Conservation (phyloP, 2,113 vertebrate genomes). For the Diadophis punctatus region DNA sequence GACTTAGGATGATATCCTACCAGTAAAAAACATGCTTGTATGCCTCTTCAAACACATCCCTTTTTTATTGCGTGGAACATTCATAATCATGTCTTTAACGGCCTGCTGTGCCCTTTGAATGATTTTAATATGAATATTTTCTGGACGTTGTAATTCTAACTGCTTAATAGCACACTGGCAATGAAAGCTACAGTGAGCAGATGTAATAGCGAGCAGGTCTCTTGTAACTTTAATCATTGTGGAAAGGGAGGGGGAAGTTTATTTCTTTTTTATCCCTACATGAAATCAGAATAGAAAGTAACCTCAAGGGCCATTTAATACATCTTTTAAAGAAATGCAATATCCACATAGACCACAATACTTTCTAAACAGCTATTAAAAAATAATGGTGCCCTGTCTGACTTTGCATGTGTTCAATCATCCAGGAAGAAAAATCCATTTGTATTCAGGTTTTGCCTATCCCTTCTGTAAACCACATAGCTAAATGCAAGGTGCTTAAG, state of each 20-base stretch:
- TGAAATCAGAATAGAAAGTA: not conserved
- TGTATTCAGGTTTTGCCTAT: not conserved
- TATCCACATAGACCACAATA: not conserved
- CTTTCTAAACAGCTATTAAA: not conserved
- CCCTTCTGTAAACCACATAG: not conserved
- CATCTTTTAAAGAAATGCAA: not conserved
- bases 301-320: not conserved
- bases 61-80: not conserved
- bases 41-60: not conserved
- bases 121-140: slow-evolving; percentile 3
- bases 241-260: not conserved
- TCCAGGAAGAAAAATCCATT: not conserved
- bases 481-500: not conserved
- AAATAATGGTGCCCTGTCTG: not conserved
- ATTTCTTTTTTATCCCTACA: not conserved
- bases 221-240: not conserved
- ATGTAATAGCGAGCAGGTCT: not conserved
- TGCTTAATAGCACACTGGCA: not conserved
- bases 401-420: not conserved
- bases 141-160: not conserved
- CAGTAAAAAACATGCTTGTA: not conserved
- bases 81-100: not conserved
- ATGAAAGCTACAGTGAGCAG: not conserved
- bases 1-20: not conserved
- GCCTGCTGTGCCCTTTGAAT: not conserved